A percentile compares a stretch with the other conserved stretches of the same genome.
phyloP scores from a whole-genome alignment of 2,797 vertebrate genomes.

The Australoheros facetus region DNA sequence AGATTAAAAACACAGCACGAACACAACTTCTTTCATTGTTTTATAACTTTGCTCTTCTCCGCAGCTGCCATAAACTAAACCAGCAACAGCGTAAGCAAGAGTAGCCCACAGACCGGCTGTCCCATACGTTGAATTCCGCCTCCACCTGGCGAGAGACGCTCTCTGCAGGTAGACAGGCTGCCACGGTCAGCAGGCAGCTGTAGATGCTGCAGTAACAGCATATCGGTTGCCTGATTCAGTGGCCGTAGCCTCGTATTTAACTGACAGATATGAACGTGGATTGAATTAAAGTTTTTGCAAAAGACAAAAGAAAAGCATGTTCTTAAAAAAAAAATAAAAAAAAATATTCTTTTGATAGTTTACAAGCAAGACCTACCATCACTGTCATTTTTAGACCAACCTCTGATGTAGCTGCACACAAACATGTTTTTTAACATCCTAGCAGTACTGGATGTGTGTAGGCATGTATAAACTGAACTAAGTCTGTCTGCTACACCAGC shows the following conservation, averaged over 20 bases:
- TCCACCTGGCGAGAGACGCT: neutral
- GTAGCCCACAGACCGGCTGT: neutral
- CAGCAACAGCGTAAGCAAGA: neutral
- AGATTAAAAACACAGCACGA: neutral
- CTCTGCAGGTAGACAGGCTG: neutral
- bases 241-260: neutral
- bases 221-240: neutral
- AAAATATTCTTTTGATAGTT: neutral
- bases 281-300: neutral
- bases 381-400: neutral
- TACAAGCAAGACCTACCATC: neutral
- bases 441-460: neutral
- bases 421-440: neutral
- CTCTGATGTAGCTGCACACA: neutral
- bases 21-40: neutral
- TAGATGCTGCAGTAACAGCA: neutral
- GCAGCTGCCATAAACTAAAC: neutral
- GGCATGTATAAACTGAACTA: neutral
- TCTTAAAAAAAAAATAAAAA: neutral
- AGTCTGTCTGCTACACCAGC: constrained; percentile 6
- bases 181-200: neutral
- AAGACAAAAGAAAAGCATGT: neutral
- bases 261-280: neutral
- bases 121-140: neutral
- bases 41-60: too few species aligned